Percentiles rank a stretch among this genome's conserved stretches.
These are phyloP conservation scores for Montipora foliosa DNA, from an alignment of 64 coral and sea anemone species.

Conservation along the genomic window DNA sequence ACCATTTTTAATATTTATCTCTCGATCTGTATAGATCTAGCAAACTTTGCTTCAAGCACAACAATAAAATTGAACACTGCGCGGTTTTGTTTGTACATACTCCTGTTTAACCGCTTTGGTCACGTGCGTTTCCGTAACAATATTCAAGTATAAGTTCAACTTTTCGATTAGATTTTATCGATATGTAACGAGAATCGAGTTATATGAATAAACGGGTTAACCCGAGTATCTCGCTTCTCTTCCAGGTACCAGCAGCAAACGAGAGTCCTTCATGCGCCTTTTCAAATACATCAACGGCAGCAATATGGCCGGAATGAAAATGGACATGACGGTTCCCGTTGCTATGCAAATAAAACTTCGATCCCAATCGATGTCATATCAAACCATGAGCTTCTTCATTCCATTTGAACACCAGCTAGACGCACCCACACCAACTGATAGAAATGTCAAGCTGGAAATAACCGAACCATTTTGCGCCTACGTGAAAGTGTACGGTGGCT, in stretches of 20 bases:
- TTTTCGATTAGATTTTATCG: no score
- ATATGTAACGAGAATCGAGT: no score
- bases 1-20: no score
- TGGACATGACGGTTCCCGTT: constrained; percentile 86
- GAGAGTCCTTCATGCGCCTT: constrained; percentile 64
- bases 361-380: constrained; percentile 62
- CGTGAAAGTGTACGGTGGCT: constrained; percentile 71
- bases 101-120: no score
- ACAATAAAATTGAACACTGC: no score
- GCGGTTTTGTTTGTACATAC: no score
- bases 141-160: no score
- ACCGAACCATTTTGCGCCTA: constrained; percentile 61
- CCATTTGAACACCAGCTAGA: constrained; percentile 72
- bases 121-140: no score
- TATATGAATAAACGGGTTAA: no score
- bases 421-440: constrained; percentile 54
- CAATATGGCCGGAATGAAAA: constrained; percentile 59
- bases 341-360: constrained; percentile 54
- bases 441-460: constrained; percentile 49
- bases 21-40: no score
- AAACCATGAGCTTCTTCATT: constrained; percentile 84
- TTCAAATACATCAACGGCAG: constrained; percentile 78
- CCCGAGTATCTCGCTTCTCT: neutral
- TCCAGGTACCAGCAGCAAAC: constrained; percentile 17
- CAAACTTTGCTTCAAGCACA: no score